Conservation (phyloP, 2,113 vertebrate genomes). For the Channa maculata region DNA sequence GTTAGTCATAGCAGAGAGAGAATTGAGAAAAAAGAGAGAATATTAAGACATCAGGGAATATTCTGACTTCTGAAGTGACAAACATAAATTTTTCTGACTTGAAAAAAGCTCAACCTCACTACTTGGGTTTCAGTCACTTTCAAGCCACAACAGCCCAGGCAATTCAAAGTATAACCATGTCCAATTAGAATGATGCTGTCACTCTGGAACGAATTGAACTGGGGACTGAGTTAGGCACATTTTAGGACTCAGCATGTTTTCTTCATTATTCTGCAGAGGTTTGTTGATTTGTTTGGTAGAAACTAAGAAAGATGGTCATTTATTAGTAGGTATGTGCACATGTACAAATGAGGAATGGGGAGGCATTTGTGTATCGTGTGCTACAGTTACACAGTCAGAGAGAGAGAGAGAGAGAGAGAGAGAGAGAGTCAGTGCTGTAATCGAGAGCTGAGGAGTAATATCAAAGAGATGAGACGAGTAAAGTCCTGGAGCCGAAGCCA, state of each 20-base stretch:
- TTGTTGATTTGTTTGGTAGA: slow-evolving; percentile 19
- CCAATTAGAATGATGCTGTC: slow-evolving; percentile 42
- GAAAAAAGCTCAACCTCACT: slow-evolving; percentile 11
- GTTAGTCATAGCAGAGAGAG: slow-evolving; percentile 42
- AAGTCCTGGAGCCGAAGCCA: slow-evolving; percentile 57
- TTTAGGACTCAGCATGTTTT: slow-evolving; percentile 10
- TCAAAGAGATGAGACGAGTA: slow-evolving; percentile 58
- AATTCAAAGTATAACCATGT: neutral
- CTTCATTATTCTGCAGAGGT: slow-evolving; percentile 5
- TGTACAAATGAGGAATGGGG: neutral
- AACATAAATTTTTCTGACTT: slow-evolving; percentile 40
- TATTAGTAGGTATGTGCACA: neutral
- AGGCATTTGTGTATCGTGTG: slow-evolving; percentile 1
- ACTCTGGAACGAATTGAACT: slow-evolving; percentile 1
- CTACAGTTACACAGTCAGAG: slow-evolving; percentile 7
- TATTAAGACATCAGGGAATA: slow-evolving; percentile 37
- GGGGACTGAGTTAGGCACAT: slow-evolving; percentile 16
- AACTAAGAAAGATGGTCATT: slow-evolving; percentile 21
- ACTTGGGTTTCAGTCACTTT: slow-evolving; percentile 20
- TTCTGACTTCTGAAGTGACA: slow-evolving; percentile 34
- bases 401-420: neutral
- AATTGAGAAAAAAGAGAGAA: slow-evolving; percentile 22
- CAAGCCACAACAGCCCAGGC: slow-evolving; percentile 4
- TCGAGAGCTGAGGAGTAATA: slow-evolving; percentile 57
- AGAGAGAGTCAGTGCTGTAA: slow-evolving; percentile 36